Evolutionary conservation across 2,797 vertebrate species (phyloP), one percentile per base, ranked within the genome.

Genomic region (Coranthus polyacanthus): DNA sequence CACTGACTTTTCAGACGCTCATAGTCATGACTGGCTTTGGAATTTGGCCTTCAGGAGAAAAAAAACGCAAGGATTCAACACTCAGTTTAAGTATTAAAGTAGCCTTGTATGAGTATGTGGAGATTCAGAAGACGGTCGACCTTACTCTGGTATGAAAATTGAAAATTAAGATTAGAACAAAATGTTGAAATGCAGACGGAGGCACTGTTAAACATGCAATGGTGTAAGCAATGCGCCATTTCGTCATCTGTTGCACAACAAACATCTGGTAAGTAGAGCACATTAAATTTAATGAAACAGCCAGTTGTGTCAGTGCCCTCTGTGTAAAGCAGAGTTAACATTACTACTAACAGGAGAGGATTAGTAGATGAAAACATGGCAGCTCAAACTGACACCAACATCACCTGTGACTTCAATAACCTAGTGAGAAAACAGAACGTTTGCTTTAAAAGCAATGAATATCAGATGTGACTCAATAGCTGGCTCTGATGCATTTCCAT

Each of bases 1-100:
- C 97, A 99, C 90, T 99, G 97, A 63, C 94, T 95, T 87, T 98
- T 98, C 85, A 99, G 88, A 63, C 96, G 94, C 88, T 99, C 97
- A 16, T 99, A 99, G 85, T 99, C 98, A 18, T 97, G 97, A 74
- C 95, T 95, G 65, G 95, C 93, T 92, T 97, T 98, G 87, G 96
- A 96, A 93, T 95, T 97, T 79, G 96, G 96, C 84, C 97, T 99
- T 86, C 59, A 62, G 55, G 58, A 69, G 68, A 79, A 49, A 79
- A 38, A 76, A 57, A 51, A 64, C 78, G 49, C 22, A 17, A 15
- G 47, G 18, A 57, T 46, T 80, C 16, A 68, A 63, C 37, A n/a
- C 43, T 54, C 18, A 9, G 18, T 39, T 22, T 6, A 29, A 7
- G 26, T 29, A 7, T 29, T 29, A 5, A 55, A 46, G 47, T 21